These are phyloP conservation scores for Limulus polyphemus DNA, from an alignment of 2,888 invertebrate species.

Conservation along the genomic window DNA sequence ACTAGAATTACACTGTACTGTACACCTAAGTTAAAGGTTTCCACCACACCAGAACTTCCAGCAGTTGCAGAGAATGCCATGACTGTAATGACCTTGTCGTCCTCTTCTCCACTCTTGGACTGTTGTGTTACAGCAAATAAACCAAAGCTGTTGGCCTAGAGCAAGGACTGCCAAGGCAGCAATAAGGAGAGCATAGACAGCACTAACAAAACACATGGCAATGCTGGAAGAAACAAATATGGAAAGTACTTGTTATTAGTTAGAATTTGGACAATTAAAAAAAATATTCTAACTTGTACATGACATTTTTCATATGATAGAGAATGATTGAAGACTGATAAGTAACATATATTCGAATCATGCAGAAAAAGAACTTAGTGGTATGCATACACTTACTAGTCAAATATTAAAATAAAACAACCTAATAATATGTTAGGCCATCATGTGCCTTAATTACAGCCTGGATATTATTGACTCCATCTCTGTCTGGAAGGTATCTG, in stretches of 20 bases:
- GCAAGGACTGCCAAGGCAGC: constrained; percentile 6
- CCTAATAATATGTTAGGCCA: too few relatives aligned
- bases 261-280: not conserved
- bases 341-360: too few relatives aligned
- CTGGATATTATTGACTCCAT: too few relatives aligned
- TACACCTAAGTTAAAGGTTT: too few relatives aligned
- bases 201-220: constrained; percentile 20
- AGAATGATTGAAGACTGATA: too few relatives aligned
- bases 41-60: constrained; percentile 6
- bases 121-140: constrained; percentile 13
- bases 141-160: constrained; percentile 12
- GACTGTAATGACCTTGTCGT: constrained; percentile 11
- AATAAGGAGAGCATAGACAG: constrained; percentile 16
- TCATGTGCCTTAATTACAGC: too few relatives aligned
- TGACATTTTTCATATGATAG: not conserved
- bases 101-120: constrained; percentile 16
- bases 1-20: too few relatives aligned
- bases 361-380: too few relatives aligned
- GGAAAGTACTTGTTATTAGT: too few relatives aligned
- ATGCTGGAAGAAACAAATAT: constrained; percentile 8
- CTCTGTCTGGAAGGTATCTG: too few relatives aligned
- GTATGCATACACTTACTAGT: too few relatives aligned
- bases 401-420: too few relatives aligned
- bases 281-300: not conserved
- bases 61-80: constrained; percentile 11